Conservation (phyloP, 2,797 vertebrate species). For the Enteromius afrohamiltoni region DNA sequence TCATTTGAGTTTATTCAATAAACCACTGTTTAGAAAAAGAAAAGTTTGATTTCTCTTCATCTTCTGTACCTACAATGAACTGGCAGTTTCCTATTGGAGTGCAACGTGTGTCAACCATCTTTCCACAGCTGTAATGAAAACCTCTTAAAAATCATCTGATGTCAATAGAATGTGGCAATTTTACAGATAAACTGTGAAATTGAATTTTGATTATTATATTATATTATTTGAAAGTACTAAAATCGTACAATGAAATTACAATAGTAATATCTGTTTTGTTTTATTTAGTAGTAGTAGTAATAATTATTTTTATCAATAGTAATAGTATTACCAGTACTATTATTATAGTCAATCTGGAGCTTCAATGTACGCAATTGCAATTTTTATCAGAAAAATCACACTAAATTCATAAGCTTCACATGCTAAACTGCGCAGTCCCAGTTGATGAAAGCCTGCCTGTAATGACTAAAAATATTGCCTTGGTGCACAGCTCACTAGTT, state of each 20-base stretch:
- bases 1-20: background rate
- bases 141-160: background rate
- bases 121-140: background rate
- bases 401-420: too few species aligned
- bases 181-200: background rate
- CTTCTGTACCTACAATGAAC: background rate
- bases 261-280: background rate
- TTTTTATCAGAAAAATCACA: background rate
- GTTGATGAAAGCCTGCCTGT: background rate
- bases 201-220: too few species aligned
- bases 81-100: background rate
- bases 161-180: background rate
- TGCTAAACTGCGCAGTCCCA: background rate
- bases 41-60: background rate
- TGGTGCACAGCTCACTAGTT: background rate
- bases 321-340: background rate
- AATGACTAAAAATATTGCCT: background rate
- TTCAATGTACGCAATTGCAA: background rate
- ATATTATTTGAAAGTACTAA: background rate
- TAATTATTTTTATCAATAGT: background rate
- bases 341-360: background rate
- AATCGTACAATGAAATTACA: background rate
- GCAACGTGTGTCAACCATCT: background rate
- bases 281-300: background rate
- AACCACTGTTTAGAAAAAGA: background rate